Evolutionary conservation across 2,888 invertebrate genomes (phyloP).

Genomic region (Agapostemon virescens): DNA sequence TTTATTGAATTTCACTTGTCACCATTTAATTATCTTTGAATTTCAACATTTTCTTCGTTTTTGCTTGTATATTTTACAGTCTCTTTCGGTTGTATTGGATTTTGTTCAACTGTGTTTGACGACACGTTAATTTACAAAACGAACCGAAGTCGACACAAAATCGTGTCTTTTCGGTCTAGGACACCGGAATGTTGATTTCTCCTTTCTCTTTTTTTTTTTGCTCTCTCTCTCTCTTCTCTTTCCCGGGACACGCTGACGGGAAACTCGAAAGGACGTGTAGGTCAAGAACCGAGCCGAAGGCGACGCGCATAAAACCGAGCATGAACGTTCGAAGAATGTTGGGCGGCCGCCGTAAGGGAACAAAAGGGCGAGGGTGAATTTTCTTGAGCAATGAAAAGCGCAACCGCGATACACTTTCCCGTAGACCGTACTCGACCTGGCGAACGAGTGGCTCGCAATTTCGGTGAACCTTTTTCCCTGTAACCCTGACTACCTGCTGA

Average conservation of each 20-base stretch:
- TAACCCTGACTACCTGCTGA: neutral
- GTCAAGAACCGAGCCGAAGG: neutral
- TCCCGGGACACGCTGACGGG: neutral
- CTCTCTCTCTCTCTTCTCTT: too few relatives aligned
- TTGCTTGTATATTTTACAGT: too few relatives aligned
- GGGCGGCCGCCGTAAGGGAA: neutral
- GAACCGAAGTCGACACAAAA: too few relatives aligned
- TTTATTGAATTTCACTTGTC: neutral
- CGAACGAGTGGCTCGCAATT: conserved; percentile 27
- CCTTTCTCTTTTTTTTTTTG: too few relatives aligned
- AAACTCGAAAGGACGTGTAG: neutral
- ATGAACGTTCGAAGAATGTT: neutral
- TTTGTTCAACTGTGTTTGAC: too few relatives aligned
- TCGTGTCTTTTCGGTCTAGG: too few relatives aligned
- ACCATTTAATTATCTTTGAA: too few relatives aligned
- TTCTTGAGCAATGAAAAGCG: conserved; percentile 9
- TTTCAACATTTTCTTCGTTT: too few relatives aligned
- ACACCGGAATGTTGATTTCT: too few relatives aligned
- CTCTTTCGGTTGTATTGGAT: too few relatives aligned
- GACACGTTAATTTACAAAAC: too few relatives aligned
- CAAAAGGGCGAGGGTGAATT: conserved; percentile 9
- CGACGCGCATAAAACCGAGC: too few relatives aligned
- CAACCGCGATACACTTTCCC: conserved; percentile 30
- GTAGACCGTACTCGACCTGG: conserved; percentile 47
- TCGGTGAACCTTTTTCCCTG: conserved; percentile 27